Evolutionary conservation across 1,140 invertebrate species (phyloP), one percentile per base, ranked within the genome.

Genomic region (Atta colombica): DNA sequence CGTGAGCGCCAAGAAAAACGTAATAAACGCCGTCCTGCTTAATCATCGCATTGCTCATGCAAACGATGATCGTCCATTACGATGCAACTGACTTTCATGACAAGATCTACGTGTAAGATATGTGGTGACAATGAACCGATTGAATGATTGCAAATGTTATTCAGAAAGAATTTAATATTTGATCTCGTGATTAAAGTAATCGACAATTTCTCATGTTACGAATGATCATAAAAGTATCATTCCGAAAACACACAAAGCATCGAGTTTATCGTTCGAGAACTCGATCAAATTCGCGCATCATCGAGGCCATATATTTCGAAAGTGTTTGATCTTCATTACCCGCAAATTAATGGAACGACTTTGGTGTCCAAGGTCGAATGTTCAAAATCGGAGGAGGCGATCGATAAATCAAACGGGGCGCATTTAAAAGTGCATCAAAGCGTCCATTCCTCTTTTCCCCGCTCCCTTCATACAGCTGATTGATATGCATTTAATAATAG

Each of bases 401-500:
- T 91, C 92, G 91, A 94, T 94, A 95, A 95, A 95, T 95, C 94
- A 94, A 88, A 72, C 66, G 58, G 86, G 87, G 81, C 87, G 92
- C 91, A 92, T 94, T 95, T 94, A 94, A 94, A 94, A 95, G 89
- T 92, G 90, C 94, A 94, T 95, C 92, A 95, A 89, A 89, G 71
- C 74, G 77, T 58, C 35, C 65, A 49, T 28, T 71, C 31, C 31
- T 45, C 1, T 25, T 10, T 65, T 25, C 31, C 18, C 65, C 25
- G 39, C 18, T 28, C 31, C 3, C n/a, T 51, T 39, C 45, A 14
- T 21, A 55, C 78, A 85, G 77, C 94, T 94, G 93, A 95, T 95
- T 95, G 94, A 95, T 95, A 95, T 91, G 93, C 93, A 91, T 94
- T 94, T 95, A 95, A 95, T 95, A 94, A 95, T 93, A 95, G 94